phyloP scores from a whole-genome alignment of 2,888 invertebrate species.

The Allygus modestus region DNA sequence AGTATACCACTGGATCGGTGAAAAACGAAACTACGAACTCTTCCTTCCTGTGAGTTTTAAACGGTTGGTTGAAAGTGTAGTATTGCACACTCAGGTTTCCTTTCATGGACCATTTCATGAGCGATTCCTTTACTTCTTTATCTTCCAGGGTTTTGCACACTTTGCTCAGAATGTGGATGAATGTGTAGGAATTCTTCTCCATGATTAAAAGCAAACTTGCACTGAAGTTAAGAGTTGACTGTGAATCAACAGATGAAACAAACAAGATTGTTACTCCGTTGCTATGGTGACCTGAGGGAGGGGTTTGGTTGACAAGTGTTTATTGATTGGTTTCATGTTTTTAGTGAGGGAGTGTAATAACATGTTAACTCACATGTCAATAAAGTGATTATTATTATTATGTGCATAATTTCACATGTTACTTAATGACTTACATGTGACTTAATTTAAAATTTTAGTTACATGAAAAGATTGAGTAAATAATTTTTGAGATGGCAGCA shows the following conservation, averaged over 20 bases:
- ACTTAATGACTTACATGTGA: too few relatives aligned
- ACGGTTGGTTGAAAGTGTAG: constrained; percentile 54
- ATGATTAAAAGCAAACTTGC: not conserved
- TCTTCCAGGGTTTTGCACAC: constrained; percentile 43
- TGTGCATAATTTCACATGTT: too few relatives aligned
- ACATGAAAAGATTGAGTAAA: too few relatives aligned
- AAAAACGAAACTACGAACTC: constrained; percentile 44
- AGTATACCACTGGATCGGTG: constrained; percentile 41
- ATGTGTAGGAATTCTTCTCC: constrained; percentile 26
- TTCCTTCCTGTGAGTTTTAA: constrained; percentile 29
- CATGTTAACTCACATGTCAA: too few relatives aligned
- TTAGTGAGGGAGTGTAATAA: too few relatives aligned
- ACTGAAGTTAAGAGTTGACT: not conserved
- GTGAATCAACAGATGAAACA: not conserved
- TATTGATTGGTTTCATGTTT: too few relatives aligned
- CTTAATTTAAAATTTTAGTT: too few relatives aligned
- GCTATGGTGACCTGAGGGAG: not conserved
- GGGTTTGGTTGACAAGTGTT: too few relatives aligned
- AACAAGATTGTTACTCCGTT: not conserved
- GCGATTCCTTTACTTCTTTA: constrained; percentile 33
- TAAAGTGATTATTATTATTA: too few relatives aligned
- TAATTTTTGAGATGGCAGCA: too few relatives aligned
- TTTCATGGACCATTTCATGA: constrained; percentile 58
- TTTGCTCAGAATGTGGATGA: constrained; percentile 39
- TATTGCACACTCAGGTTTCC: constrained; percentile 50